Base-by-base conservation (phyloP, 2,888 invertebrate genomes). In the Agriopis leucophaearia region DNA sequence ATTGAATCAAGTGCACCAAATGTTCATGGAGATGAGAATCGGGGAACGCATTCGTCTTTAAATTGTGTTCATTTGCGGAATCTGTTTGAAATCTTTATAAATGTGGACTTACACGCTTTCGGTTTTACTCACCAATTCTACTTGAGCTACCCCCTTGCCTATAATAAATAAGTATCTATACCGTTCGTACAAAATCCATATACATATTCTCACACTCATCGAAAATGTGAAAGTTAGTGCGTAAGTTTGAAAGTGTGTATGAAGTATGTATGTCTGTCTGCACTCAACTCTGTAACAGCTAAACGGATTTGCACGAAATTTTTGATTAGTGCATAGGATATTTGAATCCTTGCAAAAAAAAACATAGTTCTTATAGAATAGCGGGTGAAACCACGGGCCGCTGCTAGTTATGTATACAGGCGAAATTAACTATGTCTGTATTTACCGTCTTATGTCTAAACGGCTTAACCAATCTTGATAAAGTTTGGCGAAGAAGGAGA, bases 31-130 rank as follows among this genome's bases (percentile, higher is more conserved):
- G 88, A 93, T 88, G 88, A 78, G 81, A 87, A 89, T 88, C 85
- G 79, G 83, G 83, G 86, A 87, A 82, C 83, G 81, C 89, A 92
- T 92, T 88, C 87, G 83, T 91, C 89, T 90, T 87, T 85, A 92
- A 92, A 94, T 94, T 92, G 92, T 89, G 86, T 89, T 92, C 92
- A 92, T 93, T 92, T 89, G 81, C 71, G 82, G 87, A 88, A 93
- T 91, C 86, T 85, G 84, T 88, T 91, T 81, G 75, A 85, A 89
- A 93, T 92, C 93, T 90, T 86, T 93, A 94, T 88, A 92, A 91
- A 93, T 91, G 88, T 78, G 86, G 81, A 83, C 83, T 85, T 84
- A 82, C 81, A 82, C 76, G 81, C 72, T 81, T 78, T 77, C 71
- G 73, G 81, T 87, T 88, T 82, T 81, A 80, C 73, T 74, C 70